These are phyloP conservation scores for Dryocosmus kuriphilus DNA, from an alignment of 2,888 invertebrate genomes.

Conservation along the genomic window DNA sequence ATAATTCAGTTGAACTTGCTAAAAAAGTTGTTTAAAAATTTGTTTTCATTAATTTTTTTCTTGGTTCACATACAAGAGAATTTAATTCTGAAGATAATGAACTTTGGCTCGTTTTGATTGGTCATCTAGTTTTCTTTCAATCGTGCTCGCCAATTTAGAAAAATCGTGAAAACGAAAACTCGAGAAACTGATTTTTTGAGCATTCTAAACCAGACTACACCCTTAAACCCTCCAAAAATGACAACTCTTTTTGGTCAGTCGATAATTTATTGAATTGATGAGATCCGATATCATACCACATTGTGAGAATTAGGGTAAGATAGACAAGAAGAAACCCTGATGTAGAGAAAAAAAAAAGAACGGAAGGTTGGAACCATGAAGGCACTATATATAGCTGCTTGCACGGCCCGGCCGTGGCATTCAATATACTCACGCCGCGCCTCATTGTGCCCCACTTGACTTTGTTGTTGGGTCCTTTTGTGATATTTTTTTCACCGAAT, in stretches of 20 bases:
- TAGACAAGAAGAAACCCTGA: slow-evolving; percentile 56
- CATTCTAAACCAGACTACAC: no score
- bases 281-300: slow-evolving; percentile 42
- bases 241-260: not conserved
- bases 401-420: slow-evolving; percentile 67
- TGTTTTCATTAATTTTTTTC: no score
- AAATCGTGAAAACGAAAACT: no score
- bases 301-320: slow-evolving; percentile 52
- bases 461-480: slow-evolving; percentile 72
- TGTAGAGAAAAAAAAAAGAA: slow-evolving; percentile 56
- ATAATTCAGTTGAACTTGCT: no score
- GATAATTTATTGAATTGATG: slow-evolving; percentile 50
- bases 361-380: slow-evolving; percentile 51
- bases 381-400: slow-evolving; percentile 64
- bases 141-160: no score
- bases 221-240: not conserved
- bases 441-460: slow-evolving; percentile 77
- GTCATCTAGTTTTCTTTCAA: no score
- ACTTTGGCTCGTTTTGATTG: no score
- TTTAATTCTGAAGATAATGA: no score
- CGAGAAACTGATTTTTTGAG: no score
- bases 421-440: slow-evolving; percentile 72
- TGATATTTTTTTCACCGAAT: slow-evolving; percentile 61
- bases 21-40: no score
- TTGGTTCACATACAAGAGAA: no score